phyloP scores from a whole-genome alignment of 2,797 vertebrate species.

The Florisuga fusca region DNA sequence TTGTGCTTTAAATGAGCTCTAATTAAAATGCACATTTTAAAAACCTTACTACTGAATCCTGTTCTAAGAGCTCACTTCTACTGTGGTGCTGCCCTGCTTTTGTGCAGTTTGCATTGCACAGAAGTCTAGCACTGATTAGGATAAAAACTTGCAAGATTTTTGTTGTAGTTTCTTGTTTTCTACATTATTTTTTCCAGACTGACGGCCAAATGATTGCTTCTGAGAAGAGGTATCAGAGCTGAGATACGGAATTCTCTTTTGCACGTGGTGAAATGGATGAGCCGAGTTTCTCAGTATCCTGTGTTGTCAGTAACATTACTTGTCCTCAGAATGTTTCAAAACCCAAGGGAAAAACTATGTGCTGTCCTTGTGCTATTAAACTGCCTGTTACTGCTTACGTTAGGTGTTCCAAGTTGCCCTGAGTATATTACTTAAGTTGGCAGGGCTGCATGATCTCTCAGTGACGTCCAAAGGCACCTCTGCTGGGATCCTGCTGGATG shows the following conservation, averaged over 20 bases:
- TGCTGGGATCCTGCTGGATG: neutral
- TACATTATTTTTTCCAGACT: neutral
- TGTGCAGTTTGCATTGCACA: conserved; percentile 11
- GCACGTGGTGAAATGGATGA: neutral
- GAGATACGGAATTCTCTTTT: neutral
- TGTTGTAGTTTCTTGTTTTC: neutral
- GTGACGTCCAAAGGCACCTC: neutral
- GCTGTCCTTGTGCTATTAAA: neutral
- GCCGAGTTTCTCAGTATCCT: neutral
- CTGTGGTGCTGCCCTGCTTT: conserved; percentile 4
- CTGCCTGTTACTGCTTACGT: neutral
- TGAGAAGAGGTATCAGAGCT: neutral
- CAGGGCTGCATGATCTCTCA: neutral
- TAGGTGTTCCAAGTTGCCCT: neutral
- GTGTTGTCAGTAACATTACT: neutral
- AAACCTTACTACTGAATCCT: conserved; percentile 26
- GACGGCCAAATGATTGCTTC: neutral
- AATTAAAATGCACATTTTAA: conserved; percentile 78
- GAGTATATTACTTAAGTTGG: neutral
- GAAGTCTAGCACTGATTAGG: neutral
- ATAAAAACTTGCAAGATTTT: neutral
- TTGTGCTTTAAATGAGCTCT: conserved; percentile 70
- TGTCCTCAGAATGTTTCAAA: neutral
- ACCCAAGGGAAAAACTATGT: neutral
- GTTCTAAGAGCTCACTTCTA: neutral